Conservation (phyloP, 2,113 vertebrate genomes). For the Malurus melanocephalus region DNA sequence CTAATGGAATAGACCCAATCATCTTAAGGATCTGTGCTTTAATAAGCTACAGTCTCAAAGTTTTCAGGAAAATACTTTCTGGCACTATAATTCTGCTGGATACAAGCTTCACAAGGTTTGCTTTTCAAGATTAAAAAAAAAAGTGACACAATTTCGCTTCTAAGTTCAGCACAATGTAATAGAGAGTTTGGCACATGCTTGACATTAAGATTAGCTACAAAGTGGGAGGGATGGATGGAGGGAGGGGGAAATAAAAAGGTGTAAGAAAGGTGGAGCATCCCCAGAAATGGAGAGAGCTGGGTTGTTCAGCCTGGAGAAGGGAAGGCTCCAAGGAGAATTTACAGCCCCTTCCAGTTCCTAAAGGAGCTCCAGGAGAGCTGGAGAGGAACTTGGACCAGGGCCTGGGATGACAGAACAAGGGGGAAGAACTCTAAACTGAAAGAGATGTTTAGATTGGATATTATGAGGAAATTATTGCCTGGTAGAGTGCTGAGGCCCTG, state of each 20-base stretch:
- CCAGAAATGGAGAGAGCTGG: not conserved
- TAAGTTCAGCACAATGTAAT: slow-evolving; percentile 35
- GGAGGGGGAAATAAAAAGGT: not conserved
- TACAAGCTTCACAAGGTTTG: slow-evolving; percentile 9
- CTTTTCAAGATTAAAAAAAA: slow-evolving; percentile 43
- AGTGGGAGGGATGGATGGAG: not conserved
- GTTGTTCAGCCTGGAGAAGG: not conserved
- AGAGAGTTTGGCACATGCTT: not conserved
- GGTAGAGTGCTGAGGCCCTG: not conserved
- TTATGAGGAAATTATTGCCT: not conserved
- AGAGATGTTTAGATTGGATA: not conserved
- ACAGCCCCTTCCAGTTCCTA: not conserved
- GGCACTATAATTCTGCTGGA: slow-evolving; percentile 29
- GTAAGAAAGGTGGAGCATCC: not conserved
- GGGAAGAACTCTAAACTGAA: not conserved
- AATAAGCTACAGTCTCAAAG: slow-evolving; percentile 57
- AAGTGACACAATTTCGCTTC: slow-evolving; percentile 45
- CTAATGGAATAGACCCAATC: slow-evolving; percentile 67
- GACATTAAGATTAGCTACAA: not conserved
- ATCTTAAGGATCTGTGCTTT: slow-evolving; percentile 64
- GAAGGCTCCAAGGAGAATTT: not conserved
- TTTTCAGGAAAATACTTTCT: slow-evolving; percentile 69
- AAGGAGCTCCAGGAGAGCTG: not conserved
- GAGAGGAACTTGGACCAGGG: not conserved
- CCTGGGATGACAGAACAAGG: not conserved